These are phyloP conservation scores for Rousettus madagascariensis DNA, from an alignment of 2,797 vertebrate genomes.

Conservation along the genomic window DNA sequence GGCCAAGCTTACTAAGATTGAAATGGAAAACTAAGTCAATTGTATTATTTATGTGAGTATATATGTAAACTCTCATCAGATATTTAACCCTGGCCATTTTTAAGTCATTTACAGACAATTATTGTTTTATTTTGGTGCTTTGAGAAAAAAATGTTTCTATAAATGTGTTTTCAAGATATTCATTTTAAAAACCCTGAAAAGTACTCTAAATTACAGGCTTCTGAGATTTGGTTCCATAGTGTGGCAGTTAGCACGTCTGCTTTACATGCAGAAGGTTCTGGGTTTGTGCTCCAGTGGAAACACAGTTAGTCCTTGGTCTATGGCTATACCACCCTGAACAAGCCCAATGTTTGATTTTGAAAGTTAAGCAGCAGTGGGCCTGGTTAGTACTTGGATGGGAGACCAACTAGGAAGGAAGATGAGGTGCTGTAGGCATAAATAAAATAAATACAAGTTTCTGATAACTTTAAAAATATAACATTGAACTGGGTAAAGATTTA, in stretches of 20 bases:
- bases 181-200: background rate
- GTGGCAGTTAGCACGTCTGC: too few relatives aligned
- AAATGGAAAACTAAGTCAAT: background rate
- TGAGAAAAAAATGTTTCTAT: background rate
- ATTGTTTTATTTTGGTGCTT: background rate
- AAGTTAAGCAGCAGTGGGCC: too few relatives aligned
- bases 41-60: background rate
- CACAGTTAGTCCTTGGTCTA: too few relatives aligned
- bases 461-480: background rate
- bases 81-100: background rate
- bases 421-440: too few relatives aligned
- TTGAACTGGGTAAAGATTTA: background rate
- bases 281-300: too few relatives aligned
- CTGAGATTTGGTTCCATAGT: too few relatives aligned
- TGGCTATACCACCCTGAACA: too few relatives aligned
- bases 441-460: background rate
- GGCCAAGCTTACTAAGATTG: background rate
- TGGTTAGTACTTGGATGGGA: too few relatives aligned
- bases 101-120: background rate
- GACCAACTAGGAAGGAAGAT: too few relatives aligned
- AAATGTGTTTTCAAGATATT: background rate
- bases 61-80: background rate
- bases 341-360: too few relatives aligned
- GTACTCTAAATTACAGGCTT: background rate
- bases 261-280: too few relatives aligned